These are phyloP conservation scores for Drosophila yooni DNA, from an alignment of 2,888 invertebrate species.

Conservation along the genomic window DNA sequence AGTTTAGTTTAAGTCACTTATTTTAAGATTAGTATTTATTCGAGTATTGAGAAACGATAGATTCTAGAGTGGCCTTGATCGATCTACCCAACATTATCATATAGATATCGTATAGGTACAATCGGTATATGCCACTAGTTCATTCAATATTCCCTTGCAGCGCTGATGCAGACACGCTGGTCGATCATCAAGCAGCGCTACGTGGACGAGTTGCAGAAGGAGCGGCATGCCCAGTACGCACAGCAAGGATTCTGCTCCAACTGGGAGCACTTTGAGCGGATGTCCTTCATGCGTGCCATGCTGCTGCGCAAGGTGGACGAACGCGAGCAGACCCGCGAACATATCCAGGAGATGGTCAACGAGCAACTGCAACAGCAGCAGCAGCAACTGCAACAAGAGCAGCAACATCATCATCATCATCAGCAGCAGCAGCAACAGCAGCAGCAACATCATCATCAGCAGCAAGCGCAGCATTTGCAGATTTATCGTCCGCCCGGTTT, in stretches of 20 bases:
- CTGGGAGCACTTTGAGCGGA: constrained; percentile 83
- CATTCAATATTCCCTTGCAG: constrained; percentile 40
- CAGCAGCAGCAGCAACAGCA: constrained; percentile 33
- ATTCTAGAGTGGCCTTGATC: background rate
- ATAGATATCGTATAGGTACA: background rate
- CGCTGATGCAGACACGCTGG: constrained; percentile 82
- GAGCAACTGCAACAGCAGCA: constrained; percentile 82
- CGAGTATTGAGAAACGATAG: no score
- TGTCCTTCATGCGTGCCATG: constrained; percentile 82
- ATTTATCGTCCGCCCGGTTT: constrained; percentile 62
- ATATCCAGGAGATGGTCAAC: constrained; percentile 82
- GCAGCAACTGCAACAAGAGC: constrained; percentile 62
- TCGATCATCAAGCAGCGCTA: constrained; percentile 83
- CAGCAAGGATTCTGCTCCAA: constrained; percentile 80
- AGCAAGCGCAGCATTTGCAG: constrained; percentile 59
- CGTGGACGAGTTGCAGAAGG: constrained; percentile 82
- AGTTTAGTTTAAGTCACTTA: constrained; percentile 41
- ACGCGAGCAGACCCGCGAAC: constrained; percentile 82
- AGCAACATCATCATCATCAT: constrained; percentile 33
- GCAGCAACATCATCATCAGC: constrained; percentile 5
- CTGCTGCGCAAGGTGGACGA: constrained; percentile 81
- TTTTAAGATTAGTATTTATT: background rate
- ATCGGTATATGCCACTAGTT: background rate
- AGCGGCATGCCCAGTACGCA: constrained; percentile 77
- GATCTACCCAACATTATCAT: background rate